phyloP scores from a whole-genome alignment of 2,797 vertebrate species.

The Threskiornis aethiopicus region DNA sequence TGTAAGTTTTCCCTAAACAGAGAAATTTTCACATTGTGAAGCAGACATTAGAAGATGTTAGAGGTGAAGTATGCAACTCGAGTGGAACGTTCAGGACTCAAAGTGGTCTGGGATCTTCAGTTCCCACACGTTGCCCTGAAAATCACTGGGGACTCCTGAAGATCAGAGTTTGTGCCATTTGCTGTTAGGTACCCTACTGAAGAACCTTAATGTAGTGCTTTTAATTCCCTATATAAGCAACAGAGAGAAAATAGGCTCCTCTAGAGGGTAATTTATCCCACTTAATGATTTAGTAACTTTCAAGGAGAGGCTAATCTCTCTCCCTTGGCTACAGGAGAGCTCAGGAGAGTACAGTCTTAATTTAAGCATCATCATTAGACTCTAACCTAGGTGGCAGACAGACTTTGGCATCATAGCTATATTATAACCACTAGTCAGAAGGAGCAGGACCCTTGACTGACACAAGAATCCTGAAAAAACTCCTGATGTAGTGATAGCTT shows the following conservation, averaged over 20 bases:
- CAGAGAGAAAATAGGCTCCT: neutral
- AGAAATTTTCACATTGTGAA: neutral
- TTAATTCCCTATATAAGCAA: neutral
- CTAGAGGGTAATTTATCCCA: neutral
- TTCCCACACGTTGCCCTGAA: neutral
- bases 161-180: neutral
- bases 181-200: neutral
- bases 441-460: neutral
- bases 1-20: neutral
- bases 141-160: neutral
- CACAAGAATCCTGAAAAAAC: neutral
- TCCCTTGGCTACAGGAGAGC: neutral
- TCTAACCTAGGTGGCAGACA: neutral
- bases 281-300: neutral
- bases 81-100: neutral
- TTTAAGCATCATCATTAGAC: neutral
- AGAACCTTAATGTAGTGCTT: neutral
- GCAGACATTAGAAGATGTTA: neutral
- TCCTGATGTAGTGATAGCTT: neutral
- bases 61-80: neutral
- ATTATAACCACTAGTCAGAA: neutral
- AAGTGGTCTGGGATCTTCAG: neutral
- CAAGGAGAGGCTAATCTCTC: neutral
- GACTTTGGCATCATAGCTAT: neutral
- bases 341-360: neutral